A percentile compares a stretch with the other conserved stretches of the same genome.
phyloP scores from a whole-genome alignment of 2,797 vertebrate species.

The Halcyon chelicuti region DNA sequence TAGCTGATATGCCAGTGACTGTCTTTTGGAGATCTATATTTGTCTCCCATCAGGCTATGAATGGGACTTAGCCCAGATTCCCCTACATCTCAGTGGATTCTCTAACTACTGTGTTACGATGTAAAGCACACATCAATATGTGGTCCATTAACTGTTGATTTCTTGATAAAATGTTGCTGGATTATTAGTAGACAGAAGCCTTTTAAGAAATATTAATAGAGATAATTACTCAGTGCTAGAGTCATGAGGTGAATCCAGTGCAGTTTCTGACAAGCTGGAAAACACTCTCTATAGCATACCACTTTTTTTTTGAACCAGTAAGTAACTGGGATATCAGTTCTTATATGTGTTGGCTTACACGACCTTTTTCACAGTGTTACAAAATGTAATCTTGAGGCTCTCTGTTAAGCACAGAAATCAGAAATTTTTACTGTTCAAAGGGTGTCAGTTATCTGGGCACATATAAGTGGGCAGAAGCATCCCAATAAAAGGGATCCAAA shows the following conservation, averaged over 20 bases:
- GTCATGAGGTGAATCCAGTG: background rate
- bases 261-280: background rate
- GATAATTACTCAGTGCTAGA: background rate
- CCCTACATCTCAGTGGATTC: background rate
- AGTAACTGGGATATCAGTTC: background rate
- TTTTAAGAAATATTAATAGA: background rate
- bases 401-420: background rate
- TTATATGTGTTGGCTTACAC: background rate
- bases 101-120: background rate
- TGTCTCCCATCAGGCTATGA: background rate
- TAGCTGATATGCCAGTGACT: background rate
- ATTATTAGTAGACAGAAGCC: background rate
- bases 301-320: background rate
- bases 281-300: background rate
- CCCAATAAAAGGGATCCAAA: background rate
- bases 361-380: background rate
- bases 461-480: background rate
- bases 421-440: background rate
- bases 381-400: background rate
- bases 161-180: background rate
- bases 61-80: background rate
- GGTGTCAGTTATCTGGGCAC: background rate
- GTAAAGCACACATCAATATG: background rate
- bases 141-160: background rate
- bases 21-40: background rate